Evolutionary conservation across 92 coral and sea anemone species (phyloP).

Genomic region (Porites lobata): DNA sequence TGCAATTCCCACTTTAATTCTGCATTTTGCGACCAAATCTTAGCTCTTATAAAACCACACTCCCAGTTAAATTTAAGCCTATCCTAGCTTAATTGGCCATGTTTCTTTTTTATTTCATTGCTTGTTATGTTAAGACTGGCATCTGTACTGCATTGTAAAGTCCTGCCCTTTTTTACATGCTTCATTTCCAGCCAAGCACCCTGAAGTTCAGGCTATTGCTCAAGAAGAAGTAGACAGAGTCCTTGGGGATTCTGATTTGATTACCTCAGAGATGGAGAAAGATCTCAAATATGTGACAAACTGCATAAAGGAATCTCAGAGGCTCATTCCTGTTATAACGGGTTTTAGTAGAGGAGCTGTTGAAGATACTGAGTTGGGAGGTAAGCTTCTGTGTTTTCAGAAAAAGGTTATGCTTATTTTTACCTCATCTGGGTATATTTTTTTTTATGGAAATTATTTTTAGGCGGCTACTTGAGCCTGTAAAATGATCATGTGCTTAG

Average conservation of each 20-base stretch:
- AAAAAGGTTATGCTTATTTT: too few relatives aligned
- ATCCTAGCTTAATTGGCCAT: too few relatives aligned
- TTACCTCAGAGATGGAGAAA: slow-evolving; percentile 32
- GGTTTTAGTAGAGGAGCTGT: slow-evolving; percentile 64
- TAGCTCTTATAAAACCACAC: too few relatives aligned
- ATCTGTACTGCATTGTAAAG: not conserved
- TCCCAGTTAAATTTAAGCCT: too few relatives aligned
- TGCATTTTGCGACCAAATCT: too few relatives aligned
- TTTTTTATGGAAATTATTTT: not conserved
- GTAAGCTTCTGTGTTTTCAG: not conserved
- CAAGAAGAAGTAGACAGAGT: slow-evolving; percentile 65
- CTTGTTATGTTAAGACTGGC: not conserved
- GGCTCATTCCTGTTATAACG: slow-evolving; percentile 57
- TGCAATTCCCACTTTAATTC: too few relatives aligned
- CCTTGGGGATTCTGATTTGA: slow-evolving; percentile 9
- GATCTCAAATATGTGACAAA: slow-evolving; percentile 48
- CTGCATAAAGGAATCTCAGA: slow-evolving; percentile 71
- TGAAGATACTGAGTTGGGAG: slow-evolving; percentile 63
- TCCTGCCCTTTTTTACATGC: not conserved
- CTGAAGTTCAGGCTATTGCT: slow-evolving; percentile 39
- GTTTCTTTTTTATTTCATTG: too few relatives aligned
- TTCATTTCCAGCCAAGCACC: slow-evolving; percentile 40
- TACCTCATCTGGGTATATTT: too few relatives aligned
- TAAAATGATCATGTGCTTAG: too few relatives aligned
- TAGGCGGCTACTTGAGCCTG: not conserved